Conservation (phyloP, 1,140 invertebrate species). For the Elysia chlorotica region DNA sequence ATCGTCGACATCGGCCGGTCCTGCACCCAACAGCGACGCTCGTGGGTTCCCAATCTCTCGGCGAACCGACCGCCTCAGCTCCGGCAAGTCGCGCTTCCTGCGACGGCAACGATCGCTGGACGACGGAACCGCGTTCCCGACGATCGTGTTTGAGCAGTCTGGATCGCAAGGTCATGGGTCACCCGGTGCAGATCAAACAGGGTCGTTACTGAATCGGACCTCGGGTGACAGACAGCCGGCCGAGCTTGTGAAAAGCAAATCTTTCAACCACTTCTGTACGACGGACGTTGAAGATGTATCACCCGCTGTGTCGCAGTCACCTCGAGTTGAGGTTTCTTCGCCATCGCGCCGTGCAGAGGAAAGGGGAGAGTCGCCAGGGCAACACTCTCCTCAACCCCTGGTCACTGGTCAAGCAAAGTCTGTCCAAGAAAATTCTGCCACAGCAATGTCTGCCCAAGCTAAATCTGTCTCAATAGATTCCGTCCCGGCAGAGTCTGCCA, state of each 20-base stretch:
- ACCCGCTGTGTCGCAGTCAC: not conserved
- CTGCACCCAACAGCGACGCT: not conserved
- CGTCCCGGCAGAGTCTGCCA: too few relatives aligned
- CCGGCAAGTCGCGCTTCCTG: constrained; percentile 16
- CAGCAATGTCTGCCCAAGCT: not conserved
- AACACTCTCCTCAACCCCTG: not conserved
- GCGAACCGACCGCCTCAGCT: constrained; percentile 8
- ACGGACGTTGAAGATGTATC: not conserved
- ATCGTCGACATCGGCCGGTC: too few relatives aligned
- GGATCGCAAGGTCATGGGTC: not conserved
- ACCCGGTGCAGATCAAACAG: not conserved
- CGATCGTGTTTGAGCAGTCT: not conserved
- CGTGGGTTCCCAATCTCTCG: not conserved
- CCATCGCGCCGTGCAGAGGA: not conserved
- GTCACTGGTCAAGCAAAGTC: not conserved
- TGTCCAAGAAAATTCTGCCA: not conserved
- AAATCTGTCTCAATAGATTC: not conserved
- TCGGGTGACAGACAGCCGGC: not conserved
- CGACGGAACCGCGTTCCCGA: constrained; percentile 13
- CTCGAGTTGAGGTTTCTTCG: not conserved
- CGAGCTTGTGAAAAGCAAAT: not conserved
- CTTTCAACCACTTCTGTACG: not conserved
- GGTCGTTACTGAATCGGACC: too few relatives aligned
- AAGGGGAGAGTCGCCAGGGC: constrained; percentile 4
- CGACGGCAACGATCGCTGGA: constrained; percentile 13